Conservation (phyloP, 2,113 vertebrate genomes). For the Aptenodytes forsteri region DNA sequence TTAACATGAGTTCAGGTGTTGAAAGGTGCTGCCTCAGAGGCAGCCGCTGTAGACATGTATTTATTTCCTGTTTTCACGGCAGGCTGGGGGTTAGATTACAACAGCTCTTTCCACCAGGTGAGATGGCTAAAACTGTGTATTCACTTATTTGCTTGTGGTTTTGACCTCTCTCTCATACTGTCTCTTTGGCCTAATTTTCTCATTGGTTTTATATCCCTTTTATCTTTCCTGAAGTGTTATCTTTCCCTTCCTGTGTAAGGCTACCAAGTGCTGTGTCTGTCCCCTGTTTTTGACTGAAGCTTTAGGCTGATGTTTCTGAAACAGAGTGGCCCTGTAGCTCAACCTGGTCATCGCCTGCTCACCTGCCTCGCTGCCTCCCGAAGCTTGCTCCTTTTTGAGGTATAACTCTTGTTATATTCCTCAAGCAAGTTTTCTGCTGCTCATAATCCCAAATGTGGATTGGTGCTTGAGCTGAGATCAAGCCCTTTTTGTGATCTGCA, state of each 20-base stretch:
- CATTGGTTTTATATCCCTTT: neutral
- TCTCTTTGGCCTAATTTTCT: neutral
- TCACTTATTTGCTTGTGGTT: neutral
- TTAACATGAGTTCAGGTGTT: neutral
- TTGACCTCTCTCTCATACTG: neutral
- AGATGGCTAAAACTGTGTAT: neutral
- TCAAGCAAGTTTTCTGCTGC: neutral
- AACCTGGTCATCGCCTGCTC: neutral
- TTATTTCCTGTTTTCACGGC: constrained; percentile 28
- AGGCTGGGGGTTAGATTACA: neutral
- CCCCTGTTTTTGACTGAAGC: neutral
- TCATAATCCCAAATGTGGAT: neutral
- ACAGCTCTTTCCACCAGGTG: neutral
- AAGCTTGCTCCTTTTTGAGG: neutral
- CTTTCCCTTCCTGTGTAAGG: neutral
- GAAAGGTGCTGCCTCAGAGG: neutral
- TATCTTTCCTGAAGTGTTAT: neutral
- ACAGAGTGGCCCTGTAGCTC: neutral
- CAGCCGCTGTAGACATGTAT: neutral
- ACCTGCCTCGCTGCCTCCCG: neutral
- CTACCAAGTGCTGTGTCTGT: neutral
- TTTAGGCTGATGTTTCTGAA: neutral
- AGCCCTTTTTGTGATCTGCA: neutral
- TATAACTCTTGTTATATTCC: neutral
- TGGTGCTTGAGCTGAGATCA: neutral